Base-by-base conservation (phyloP, 2,888 invertebrate species). In the Coecobrya sp. region DNA sequence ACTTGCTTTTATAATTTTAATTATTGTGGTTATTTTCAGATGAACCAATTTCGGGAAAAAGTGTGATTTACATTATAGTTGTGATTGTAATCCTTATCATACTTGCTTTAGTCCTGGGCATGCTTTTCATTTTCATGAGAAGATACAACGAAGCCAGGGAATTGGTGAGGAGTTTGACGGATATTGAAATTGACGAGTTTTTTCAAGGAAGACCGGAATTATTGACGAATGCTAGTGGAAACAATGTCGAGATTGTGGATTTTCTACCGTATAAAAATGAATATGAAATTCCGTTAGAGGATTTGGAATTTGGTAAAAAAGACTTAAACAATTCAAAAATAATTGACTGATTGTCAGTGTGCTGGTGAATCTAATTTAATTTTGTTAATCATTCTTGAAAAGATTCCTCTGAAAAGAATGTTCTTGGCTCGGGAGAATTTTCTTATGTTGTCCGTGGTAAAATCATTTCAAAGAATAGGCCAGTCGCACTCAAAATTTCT, bases 121-220 rank as follows among this genome's bases (percentile, higher is more conserved):
- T 84, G 11, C 45, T 93, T 3, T 22, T 59, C n/a, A 45, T 91
- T 79, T 52, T 91, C n/a, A 52, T 85, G 8, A 27, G 76, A 42
- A 59, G 52, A 55, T 93, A 93, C 55, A 84, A 86, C 0, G 59
- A 89, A 22, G 88, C 93, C 8, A 62, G 79, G 91, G 85, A 86
- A 19, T 62, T 91, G 4, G 55, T 93, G 0, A 27, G 93, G 55
- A 76, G 70, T 16, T 76, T 93, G 22, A 93, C 91, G 1, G 93
- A 91, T n/a, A 68, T 36, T 42, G 93, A 93, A 70, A 89, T 93
- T 49, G 81, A 93, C 0, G 93, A 93, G 45, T 93, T 93, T 81
- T 93, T 93, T 19, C 22, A 85, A 10, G 93, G 93, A 16, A 84
- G 49, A 22, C 93, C 93, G 0, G 91, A 91, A 45, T 76, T 93